These are phyloP conservation scores for Apostichopus leukothele DNA, from an alignment of 53 echinoderm and acorn worm species.

Conservation along the genomic window DNA sequence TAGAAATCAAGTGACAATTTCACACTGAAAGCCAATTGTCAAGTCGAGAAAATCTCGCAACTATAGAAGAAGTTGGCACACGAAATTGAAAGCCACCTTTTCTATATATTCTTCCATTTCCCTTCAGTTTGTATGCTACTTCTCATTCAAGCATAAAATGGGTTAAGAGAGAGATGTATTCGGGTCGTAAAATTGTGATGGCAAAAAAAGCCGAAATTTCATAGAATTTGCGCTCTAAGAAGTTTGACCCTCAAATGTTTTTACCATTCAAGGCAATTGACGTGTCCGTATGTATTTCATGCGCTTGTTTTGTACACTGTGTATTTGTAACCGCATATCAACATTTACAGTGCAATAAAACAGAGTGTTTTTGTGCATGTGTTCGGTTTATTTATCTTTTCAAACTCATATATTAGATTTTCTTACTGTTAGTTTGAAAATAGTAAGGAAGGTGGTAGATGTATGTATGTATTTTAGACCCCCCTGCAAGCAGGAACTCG, in stretches of 20 bases:
- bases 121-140: not conserved
- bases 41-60: constrained; percentile 21
- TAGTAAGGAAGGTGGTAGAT: too few species aligned
- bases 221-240: not conserved
- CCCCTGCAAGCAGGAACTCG: too few species aligned
- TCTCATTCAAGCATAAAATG: constrained; percentile 31
- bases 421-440: too few species aligned
- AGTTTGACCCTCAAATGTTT: not conserved
- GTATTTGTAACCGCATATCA: too few species aligned
- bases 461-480: too few species aligned
- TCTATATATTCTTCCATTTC: constrained; percentile 2
- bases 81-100: constrained; percentile 20
- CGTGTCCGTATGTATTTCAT: not conserved
- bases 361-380: too few species aligned
- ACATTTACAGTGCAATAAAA: too few species aligned
- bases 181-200: constrained; percentile 24
- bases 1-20: constrained; percentile 43
- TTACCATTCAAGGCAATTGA: not conserved
- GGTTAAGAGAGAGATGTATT: constrained; percentile 35
- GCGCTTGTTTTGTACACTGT: too few species aligned
- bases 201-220: not conserved
- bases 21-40: constrained; percentile 13
- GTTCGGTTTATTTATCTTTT: too few species aligned
- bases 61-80: not conserved
- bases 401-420: too few species aligned